Conservation (phyloP, 2,113 vertebrate genomes). For the Trachemys scripta region DNA sequence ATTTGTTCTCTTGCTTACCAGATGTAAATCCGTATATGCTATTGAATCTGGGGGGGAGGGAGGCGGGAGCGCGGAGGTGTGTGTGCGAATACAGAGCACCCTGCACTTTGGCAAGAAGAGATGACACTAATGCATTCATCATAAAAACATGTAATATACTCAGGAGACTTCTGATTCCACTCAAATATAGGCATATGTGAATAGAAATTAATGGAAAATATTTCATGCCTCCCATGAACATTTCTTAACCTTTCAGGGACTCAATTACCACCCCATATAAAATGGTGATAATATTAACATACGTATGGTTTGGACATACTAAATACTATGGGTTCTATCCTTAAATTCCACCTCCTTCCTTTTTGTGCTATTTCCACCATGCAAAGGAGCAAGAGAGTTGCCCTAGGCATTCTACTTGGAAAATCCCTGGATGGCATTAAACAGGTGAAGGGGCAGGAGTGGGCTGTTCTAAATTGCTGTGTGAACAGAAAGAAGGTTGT, state of each 20-base stretch:
- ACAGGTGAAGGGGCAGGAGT: background rate
- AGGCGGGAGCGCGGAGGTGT: background rate
- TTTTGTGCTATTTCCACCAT: background rate
- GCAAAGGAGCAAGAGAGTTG: background rate
- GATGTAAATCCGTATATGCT: background rate
- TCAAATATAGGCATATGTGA: background rate
- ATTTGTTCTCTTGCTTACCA: background rate
- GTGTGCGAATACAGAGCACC: background rate
- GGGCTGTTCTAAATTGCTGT: background rate
- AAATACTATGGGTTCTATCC: background rate
- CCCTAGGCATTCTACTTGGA: background rate
- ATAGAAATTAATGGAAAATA: background rate
- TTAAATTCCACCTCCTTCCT: background rate
- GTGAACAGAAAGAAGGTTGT: background rate
- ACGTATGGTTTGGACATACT: background rate
- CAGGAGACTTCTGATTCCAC: fast-evolving
- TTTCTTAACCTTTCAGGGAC: background rate
- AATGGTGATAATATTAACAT: background rate
- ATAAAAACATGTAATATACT: background rate
- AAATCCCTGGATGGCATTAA: background rate
- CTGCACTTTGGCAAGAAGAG: background rate
- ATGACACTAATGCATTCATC: background rate
- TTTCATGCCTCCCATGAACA: background rate
- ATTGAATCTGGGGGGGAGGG: background rate
- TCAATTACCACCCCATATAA: background rate